A percentile compares a stretch with the other conserved stretches of the same genome.
phyloP scores from a whole-genome alignment of 2,797 vertebrate genomes.

The Geotrypetes seraphini region DNA sequence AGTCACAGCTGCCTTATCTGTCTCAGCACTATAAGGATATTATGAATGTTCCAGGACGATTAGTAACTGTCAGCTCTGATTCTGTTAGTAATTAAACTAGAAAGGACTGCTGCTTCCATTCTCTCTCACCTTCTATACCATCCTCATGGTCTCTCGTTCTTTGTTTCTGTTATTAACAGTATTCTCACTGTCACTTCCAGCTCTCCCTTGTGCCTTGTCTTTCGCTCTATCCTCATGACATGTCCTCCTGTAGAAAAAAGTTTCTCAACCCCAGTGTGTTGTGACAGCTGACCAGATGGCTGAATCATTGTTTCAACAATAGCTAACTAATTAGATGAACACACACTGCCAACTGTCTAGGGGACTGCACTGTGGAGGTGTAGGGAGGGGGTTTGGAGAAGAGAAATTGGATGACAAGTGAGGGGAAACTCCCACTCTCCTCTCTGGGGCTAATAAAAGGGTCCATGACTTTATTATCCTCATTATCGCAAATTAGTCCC shows the following conservation, averaged over 20 bases:
- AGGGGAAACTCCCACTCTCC: background rate
- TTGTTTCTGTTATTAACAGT: too few relatives aligned
- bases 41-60: too few relatives aligned
- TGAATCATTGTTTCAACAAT: background rate
- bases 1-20: too few relatives aligned
- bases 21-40: too few relatives aligned
- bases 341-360: background rate
- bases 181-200: too few relatives aligned
- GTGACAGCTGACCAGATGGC: background rate
- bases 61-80: too few relatives aligned
- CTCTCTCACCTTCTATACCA: too few relatives aligned
- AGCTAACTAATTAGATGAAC: background rate
- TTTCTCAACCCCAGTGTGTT: background rate
- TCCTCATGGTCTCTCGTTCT: too few relatives aligned
- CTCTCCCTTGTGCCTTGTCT: too few relatives aligned
- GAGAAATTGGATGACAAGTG: background rate
- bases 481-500: background rate
- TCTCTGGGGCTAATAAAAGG: background rate
- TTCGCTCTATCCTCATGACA: too few relatives aligned
- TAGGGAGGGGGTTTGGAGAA: background rate
- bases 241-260: background rate
- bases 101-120: too few relatives aligned
- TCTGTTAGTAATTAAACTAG: too few relatives aligned
- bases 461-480: constrained; percentile 5
- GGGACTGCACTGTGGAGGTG: background rate